Conservation (phyloP, 37 sponge, comb jelly and placozoan genomes). For the Cladorhizidae sp. region DNA sequence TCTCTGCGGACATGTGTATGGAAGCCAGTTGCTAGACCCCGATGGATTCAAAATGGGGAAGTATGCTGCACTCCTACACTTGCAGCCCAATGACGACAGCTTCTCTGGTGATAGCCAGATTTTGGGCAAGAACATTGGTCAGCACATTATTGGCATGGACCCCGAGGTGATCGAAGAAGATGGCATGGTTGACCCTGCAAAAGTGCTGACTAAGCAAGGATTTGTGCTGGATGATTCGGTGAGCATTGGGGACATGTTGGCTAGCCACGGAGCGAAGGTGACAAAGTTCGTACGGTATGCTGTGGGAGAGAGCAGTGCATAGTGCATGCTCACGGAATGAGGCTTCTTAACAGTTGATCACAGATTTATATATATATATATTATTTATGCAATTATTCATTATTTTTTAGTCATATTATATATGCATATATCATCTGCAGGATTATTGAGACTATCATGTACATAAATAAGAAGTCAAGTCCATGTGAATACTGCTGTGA, state of each 20-base stretch:
- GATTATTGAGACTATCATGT: too few species aligned
- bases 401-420: too few species aligned
- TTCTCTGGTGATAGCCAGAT: not conserved
- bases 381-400: too few species aligned
- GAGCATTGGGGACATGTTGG: constrained; percentile 60
- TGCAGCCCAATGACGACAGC: constrained; percentile 13
- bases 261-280: constrained; percentile 21
- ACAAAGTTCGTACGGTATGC: constrained; percentile 61
- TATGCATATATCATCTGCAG: too few species aligned
- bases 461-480: too few species aligned
- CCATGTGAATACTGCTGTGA: too few species aligned
- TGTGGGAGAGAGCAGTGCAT: constrained; percentile 35
- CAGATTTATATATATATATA: too few species aligned
- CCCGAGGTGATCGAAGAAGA: constrained; percentile 17
- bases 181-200: not conserved
- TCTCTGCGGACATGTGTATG: constrained; percentile 49
- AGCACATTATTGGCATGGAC: constrained; percentile 78
- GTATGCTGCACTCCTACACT: constrained; percentile 60
- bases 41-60: constrained; percentile 51
- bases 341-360: too few species aligned
- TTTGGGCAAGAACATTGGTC: constrained; percentile 51
- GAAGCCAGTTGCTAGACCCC: constrained; percentile 1
- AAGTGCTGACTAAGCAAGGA: constrained; percentile 39
- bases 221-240: constrained; percentile 58
- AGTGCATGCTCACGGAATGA: too few species aligned